Base-by-base conservation (phyloP, 2,113 vertebrate genomes). In the Polyodon spathula region DNA sequence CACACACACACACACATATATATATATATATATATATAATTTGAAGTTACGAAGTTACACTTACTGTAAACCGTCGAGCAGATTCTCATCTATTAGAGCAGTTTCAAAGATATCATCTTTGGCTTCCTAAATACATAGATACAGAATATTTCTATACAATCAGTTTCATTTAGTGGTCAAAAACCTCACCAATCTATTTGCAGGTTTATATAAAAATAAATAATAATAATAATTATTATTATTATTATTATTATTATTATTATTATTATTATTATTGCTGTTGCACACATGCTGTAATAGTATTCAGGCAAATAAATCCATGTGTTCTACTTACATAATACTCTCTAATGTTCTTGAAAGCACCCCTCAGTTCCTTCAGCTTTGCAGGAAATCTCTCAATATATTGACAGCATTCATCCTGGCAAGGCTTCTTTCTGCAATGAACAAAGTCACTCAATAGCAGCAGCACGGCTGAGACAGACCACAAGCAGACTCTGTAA, bases 271-370 rank as follows among this genome's bases (percentile, higher is more conserved):
- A n/a, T n/a, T n/a, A n/a, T n/a, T n/a, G n/a, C n/a, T n/a, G n/a
- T n/a, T n/a, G n/a, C n/a, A n/a, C n/a, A n/a, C n/a, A n/a, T n/a
- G n/a, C n/a, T n/a, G n/a, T n/a, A n/a, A n/a, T n/a, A n/a, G n/a
- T n/a, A n/a, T n/a, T n/a, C n/a, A n/a, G n/a, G n/a, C n/a, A n/a
- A n/a, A n/a, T n/a, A n/a, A n/a, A n/a, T n/a, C n/a, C n/a, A 10
- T 37, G n/a, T 59, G 50, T 17, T 8, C 53, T 87, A 97, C 94
- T 97, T 66, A 97, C 95, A 71, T 94, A 98, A 76, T 88, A 96
- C 38, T 78, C 82, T 75, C 83, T 89, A 10, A 98, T 91, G 59
- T 71, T 78, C 27, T 59, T 38, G 1, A 91, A 97, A 52, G 90
- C 82, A 16, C 52, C 15, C 15, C 93, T 73, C 16, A 98, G 83